Evolutionary conservation across 2,797 vertebrate species (phyloP), one percentile per base, ranked within the genome.

Genomic region (Chloroceryle inda): DNA sequence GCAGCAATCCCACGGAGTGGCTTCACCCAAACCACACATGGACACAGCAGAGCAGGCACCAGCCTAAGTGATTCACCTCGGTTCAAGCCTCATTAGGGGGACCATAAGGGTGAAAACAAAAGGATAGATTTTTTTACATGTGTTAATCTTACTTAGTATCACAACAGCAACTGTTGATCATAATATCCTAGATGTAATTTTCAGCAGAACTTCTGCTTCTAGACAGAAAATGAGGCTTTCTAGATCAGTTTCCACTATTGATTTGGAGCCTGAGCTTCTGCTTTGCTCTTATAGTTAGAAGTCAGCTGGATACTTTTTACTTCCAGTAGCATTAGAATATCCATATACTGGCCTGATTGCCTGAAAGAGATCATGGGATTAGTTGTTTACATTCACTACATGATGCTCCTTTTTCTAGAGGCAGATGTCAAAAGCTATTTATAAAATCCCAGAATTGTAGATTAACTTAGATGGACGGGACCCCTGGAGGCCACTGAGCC

Each of bases 1-100:
- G 1, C 0, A 4, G 55, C 38, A 47, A 7, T 21, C 75, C 4
- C 15, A 2, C 3, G 40, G 21, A 15, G 38, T 14, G 13, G 79
- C 13, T 11, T 49, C 55, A 42, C n/a, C 44, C 58, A 35, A 11
- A 76, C 40, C 22, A 16, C 4, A 16, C 17, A 24, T 4, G 24
- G 12, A 27, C 8, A 9, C 62, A 29, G 3, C 2, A 35, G 5
- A 61, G 33, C 59, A 61, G 49, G 19, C 12, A 35, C 9, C 37
- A 9, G 35, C 2, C 7, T 2, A 50, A n/a, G 50, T 31, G 47
- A 42, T 62, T 45, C 45, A 26, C 18, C 68, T 31, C 50, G 6
- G 31, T 9, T 49, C 63, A 64, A n/a, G 63, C 8, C 22, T 19
- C 38, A 20, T 3, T n/a, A 59, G 49, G 44, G 47, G 31, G 47